Percentiles rank a stretch among this genome's conserved stretches.
Conservation (phyloP, 2,113 vertebrate species). For the Oostethus manadensis region DNA sequence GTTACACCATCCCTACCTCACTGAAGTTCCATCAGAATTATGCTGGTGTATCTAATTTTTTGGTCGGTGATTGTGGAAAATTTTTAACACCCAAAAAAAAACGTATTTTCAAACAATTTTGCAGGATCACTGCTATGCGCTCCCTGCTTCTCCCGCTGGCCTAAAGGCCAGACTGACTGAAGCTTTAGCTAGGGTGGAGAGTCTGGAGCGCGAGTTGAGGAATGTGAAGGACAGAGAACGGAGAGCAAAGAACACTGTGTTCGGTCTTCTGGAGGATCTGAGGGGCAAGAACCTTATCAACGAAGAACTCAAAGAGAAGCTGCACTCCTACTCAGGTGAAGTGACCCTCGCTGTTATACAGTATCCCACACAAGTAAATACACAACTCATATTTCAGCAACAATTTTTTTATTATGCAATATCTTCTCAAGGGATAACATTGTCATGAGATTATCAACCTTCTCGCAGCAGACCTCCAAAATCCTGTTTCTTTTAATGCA, state of each 20-base stretch:
- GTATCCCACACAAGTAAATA: too few species aligned
- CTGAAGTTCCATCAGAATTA: too few species aligned
- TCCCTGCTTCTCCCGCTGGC: background rate
- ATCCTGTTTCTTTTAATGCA: too few species aligned
- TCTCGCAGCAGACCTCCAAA: too few species aligned
- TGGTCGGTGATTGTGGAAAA: too few species aligned
- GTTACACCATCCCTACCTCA: too few species aligned
- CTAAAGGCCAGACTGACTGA: slow-evolving; percentile 4
- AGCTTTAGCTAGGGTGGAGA: slow-evolving; percentile 1
- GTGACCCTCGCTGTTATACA: background rate
- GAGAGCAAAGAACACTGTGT: slow-evolving; percentile 7
- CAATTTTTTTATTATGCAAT: too few species aligned
- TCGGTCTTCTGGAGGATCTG: slow-evolving; percentile 7
- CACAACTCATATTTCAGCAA: too few species aligned
- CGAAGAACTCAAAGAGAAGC: slow-evolving; percentile 2
- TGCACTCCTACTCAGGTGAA: background rate
- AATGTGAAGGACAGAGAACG: slow-evolving; percentile 1
- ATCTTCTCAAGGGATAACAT: too few species aligned
- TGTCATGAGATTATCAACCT: too few species aligned
- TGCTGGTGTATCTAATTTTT: too few species aligned
- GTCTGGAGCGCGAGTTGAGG: slow-evolving; percentile 1
- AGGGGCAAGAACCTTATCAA: background rate
- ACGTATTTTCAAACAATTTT: background rate
- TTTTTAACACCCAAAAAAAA: too few species aligned
- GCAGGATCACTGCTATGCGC: slow-evolving; percentile 4